Evolutionary conservation across 2,888 invertebrate species (phyloP), one percentile per base, ranked within the genome.

Genomic region (Macrophya annulata): DNA sequence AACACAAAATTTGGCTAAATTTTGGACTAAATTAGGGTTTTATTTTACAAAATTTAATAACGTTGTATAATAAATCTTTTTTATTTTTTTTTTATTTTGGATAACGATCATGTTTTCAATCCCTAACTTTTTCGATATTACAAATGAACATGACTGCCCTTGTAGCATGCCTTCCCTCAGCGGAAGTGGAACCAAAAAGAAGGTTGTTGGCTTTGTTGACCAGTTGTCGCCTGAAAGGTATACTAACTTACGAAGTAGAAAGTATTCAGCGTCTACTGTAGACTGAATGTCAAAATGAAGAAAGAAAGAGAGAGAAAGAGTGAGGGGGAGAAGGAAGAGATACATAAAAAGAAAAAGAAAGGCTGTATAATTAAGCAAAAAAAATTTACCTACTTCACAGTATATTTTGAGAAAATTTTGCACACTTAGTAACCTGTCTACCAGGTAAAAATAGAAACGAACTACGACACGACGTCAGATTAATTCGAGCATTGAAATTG

Each of bases 181-280:
- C 90, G 90, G 92, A 89, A 92, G 89, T 89, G 92, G 93, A 89
- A 92, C 93, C 88, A 93, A 91, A 93, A 93, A 93, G 93, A 93
- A 93, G 92, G 92, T 92, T 89, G 93, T 93, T 89, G 93, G 91
- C 89, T 93, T 93, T 93, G 93, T 93, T 91, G 93, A 93, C 89
- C 92, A 93, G 89, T 89, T 91, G 86, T 91, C 92, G 87, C 90
- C 92, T 85, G 91, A 91, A 91, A 93, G 93, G 93, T 93, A 92
- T 62, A 68, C 65, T 48, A 48, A 81, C 81, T 68, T 48, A 83
- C 68, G 81, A 81, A 62, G 37, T 81, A 62, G 55, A 77, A 81
- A 81, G 43, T 62, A 81, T 81, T 25, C 21, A 0, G 37, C 31
- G 68, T 83, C 68, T 83, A 68, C 51, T 83, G 83, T 83, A 37